Percentiles rank a stretch among this genome's conserved stretches.
Conservation (phyloP, 2,888 invertebrate species). For the Eupithecia centaureata region DNA sequence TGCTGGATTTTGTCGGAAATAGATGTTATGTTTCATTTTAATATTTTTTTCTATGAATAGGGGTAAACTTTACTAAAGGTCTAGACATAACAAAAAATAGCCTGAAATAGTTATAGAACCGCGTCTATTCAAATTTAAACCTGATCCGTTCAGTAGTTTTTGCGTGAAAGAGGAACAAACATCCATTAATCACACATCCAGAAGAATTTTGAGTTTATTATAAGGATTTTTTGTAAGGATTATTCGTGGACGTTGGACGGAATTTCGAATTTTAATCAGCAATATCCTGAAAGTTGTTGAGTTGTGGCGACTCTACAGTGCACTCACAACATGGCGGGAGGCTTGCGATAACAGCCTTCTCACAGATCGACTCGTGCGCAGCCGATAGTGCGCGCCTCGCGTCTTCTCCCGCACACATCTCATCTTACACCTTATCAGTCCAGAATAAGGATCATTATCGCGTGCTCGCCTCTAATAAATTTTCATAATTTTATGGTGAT, state of each 20-base stretch:
- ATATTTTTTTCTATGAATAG: not conserved
- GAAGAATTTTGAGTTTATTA: too few relatives aligned
- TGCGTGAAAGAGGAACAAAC: too few relatives aligned
- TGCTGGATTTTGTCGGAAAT: not conserved
- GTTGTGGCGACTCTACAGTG: slow-evolving; percentile 43
- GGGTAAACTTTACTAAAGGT: too few relatives aligned
- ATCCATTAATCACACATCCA: too few relatives aligned
- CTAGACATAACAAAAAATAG: too few relatives aligned
- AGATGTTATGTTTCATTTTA: not conserved
- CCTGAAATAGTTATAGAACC: too few relatives aligned
- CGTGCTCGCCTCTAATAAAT: not conserved
- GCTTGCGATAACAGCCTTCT: slow-evolving; percentile 72
- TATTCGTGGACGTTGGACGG: not conserved
- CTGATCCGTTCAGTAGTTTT: too few relatives aligned
- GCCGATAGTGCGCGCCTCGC: slow-evolving; percentile 64
- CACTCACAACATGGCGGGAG: slow-evolving; percentile 41
- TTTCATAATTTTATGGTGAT: not conserved
- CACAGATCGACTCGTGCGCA: slow-evolving; percentile 69
- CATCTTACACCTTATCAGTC: slow-evolving; percentile 22
- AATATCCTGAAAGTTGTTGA: slow-evolving; percentile 15
- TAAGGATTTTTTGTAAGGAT: too few relatives aligned
- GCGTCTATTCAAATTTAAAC: too few relatives aligned
- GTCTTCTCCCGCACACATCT: slow-evolving; percentile 2
- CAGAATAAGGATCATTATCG: slow-evolving; percentile 18
- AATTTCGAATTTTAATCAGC: not conserved